A percentile compares a stretch with the other conserved stretches of the same genome.
These are phyloP conservation scores for Oscarella lobularis DNA, from an alignment of 37 sponge, comb jelly and placozoan genomes.

Conservation along the genomic window DNA sequence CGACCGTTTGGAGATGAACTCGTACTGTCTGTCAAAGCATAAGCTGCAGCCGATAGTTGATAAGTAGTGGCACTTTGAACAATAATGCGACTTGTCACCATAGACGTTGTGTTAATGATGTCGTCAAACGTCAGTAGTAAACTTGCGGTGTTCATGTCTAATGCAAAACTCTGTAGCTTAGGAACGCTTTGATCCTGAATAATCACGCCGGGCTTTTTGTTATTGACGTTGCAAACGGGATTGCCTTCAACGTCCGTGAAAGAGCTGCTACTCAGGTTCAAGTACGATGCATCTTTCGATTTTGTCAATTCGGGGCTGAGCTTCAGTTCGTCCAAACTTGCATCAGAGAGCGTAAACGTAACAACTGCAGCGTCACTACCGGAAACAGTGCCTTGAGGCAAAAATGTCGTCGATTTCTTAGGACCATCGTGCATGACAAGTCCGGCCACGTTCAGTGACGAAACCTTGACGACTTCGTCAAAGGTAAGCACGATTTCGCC, in stretches of 20 bases:
- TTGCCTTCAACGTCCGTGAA: conserved; percentile 46
- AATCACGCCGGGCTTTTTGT: not conserved
- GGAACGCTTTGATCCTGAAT: conserved; percentile 46
- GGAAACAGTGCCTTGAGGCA: not conserved
- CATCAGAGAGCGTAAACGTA: not conserved
- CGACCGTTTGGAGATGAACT: conserved; percentile 10
- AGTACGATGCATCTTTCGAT: conserved; percentile 30
- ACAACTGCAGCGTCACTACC: not conserved
- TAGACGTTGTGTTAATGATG: not conserved
- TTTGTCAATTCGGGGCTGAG: conserved; percentile 37
- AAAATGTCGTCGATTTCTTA: conserved; percentile 7
- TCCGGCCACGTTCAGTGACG: conserved; percentile 4
- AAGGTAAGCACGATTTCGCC: conserved; percentile 12
- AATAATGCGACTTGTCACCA: not conserved
- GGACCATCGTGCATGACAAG: conserved; percentile 13
- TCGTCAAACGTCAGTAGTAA: conserved; percentile 64
- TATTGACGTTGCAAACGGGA: not conserved
- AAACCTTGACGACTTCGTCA: conserved; percentile 5
- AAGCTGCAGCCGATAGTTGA: not conserved
- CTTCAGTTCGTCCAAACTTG: conserved; percentile 52
- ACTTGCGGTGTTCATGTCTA: conserved; percentile 45
- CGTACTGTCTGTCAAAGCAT: not conserved
- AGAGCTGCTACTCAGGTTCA: conserved; percentile 16
- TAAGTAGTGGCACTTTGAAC: not conserved
- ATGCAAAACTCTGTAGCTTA: conserved; percentile 14